These are phyloP conservation scores for Ctenomys sociabilis DNA, from an alignment of 2,113 vertebrate species.

Conservation along the genomic window DNA sequence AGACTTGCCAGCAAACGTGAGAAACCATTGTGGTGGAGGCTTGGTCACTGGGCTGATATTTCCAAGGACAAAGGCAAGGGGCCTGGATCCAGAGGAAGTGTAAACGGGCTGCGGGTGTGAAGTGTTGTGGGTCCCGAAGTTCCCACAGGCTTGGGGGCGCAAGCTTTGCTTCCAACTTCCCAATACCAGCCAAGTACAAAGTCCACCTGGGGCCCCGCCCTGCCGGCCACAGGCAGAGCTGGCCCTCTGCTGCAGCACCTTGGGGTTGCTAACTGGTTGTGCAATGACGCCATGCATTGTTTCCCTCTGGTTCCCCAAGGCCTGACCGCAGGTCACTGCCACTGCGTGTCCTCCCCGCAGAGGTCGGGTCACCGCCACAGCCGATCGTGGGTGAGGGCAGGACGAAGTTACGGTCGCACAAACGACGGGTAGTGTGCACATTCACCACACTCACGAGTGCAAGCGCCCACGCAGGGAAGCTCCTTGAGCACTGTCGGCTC, in stretches of 20 bases:
- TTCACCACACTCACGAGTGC: background rate
- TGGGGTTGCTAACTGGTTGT: background rate
- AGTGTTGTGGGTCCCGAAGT: too few species aligned
- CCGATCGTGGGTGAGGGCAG: background rate
- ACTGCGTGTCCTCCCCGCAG: background rate
- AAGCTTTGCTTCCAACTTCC: background rate
- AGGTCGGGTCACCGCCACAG: background rate
- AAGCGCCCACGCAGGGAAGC: background rate
- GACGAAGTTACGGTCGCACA: background rate
- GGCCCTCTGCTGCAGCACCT: background rate
- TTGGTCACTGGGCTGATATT: background rate
- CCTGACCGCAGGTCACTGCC: background rate
- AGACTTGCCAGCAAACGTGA: background rate
- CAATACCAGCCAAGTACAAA: too few species aligned
- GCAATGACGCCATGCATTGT: background rate
- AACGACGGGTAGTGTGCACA: rapidly evolving
- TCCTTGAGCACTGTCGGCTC: background rate
- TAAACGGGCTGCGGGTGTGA: background rate
- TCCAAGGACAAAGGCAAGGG: background rate
- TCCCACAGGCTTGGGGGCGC: background rate
- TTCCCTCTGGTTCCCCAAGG: background rate
- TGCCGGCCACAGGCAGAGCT: background rate
- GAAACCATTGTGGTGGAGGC: background rate
- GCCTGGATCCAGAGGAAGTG: background rate
- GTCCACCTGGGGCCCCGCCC: background rate